Evolutionary conservation across 2,888 invertebrate species (phyloP).

Genomic region (Macaria liturata): DNA sequence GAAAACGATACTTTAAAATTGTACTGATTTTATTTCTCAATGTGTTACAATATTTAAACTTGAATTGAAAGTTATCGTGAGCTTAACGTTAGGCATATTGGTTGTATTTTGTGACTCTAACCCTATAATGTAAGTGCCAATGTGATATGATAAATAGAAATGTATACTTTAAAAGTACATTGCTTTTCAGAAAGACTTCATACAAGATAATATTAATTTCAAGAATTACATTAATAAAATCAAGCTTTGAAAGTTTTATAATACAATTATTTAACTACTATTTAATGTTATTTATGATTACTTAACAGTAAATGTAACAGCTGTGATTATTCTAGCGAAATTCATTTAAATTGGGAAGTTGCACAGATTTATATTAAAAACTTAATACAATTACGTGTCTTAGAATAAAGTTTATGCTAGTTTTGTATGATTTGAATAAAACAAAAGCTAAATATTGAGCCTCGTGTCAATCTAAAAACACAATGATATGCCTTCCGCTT

Average conservation of each 20-base stretch:
- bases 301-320: constrained; percentile 34
- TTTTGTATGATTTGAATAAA: constrained; percentile 45
- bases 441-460: constrained; percentile 63
- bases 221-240: constrained; percentile 32
- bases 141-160: constrained; percentile 60
- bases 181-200: constrained; percentile 39
- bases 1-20: constrained; percentile 44
- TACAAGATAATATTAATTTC: constrained; percentile 28
- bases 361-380: constrained; percentile 1
- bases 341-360: constrained; percentile 34
- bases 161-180: constrained; percentile 42
- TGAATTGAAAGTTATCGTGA: constrained; percentile 62
- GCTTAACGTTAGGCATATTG: constrained; percentile 56
- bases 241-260: constrained; percentile 34
- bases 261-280: constrained; percentile 33
- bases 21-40: constrained; percentile 68
- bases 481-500: constrained; percentile 65
- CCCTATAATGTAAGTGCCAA: constrained; percentile 55
- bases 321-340: constrained; percentile 31
- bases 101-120: constrained; percentile 52
- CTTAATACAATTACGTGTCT: not conserved
- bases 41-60: constrained; percentile 66
- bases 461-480: constrained; percentile 50
- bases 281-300: constrained; percentile 22
- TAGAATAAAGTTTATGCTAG: constrained; percentile 30